Percentiles rank a stretch among this genome's conserved stretches.
Evolutionary conservation across 2,888 invertebrate genomes (phyloP).

Genomic region (Pristionchus maxplancki): DNA sequence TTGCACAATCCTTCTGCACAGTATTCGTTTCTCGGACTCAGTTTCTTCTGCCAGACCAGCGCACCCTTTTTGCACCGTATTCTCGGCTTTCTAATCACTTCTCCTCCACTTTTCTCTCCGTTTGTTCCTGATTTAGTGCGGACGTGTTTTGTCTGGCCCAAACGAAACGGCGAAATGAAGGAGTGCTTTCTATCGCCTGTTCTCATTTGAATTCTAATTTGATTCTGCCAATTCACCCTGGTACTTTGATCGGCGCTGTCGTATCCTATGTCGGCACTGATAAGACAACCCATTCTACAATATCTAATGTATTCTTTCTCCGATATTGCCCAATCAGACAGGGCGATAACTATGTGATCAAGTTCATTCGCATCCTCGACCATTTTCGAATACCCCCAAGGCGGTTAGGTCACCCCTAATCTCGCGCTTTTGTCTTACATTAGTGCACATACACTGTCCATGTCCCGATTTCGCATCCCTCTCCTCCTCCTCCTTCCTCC

Average conservation of each 20-base stretch:
- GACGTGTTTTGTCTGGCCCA: not conserved
- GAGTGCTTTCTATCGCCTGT: not conserved
- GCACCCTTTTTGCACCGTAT: slow-evolving; percentile 1
- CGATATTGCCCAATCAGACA: no score
- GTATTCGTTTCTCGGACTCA: not conserved
- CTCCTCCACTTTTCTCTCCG: not conserved
- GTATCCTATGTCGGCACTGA: not conserved
- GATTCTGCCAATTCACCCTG: not conserved
- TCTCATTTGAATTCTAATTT: not conserved
- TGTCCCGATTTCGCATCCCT: not conserved
- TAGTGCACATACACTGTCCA: slow-evolving; percentile 10
- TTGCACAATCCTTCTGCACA: no score
- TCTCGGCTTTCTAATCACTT: not conserved
- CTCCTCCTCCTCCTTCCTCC: not conserved
- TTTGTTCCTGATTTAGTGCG: not conserved
- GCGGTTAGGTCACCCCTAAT: not conserved
- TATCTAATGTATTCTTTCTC: no score
- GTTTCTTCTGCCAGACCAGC: not conserved
- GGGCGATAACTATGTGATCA: no score
- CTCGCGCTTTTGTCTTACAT: slow-evolving; percentile 23
- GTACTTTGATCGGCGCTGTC: slow-evolving; percentile 1
- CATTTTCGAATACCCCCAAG: not conserved
- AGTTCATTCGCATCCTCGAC: not conserved
- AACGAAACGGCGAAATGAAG: not conserved
- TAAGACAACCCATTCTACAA: no score